Evolutionary conservation across 2,888 invertebrate species (phyloP).

Genomic region (Nemurella pictetii): DNA sequence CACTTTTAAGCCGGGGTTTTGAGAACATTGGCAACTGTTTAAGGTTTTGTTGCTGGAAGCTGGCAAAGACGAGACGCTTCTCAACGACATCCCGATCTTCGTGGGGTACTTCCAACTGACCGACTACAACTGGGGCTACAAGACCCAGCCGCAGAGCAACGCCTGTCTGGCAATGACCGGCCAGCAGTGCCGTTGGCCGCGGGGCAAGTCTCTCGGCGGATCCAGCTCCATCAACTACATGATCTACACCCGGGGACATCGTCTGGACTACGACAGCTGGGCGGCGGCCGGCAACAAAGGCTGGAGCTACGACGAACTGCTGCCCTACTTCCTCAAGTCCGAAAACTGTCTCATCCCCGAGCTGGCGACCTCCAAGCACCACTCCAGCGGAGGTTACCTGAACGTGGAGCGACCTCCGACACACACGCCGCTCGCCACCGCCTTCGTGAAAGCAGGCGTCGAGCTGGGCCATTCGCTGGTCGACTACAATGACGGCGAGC

Average conservation of each 20-base stretch:
- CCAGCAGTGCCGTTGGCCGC: constrained; percentile 67
- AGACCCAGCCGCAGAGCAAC: constrained; percentile 64
- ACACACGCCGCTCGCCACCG: constrained; percentile 60
- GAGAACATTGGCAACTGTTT: no score
- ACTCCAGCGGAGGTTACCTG: constrained; percentile 60
- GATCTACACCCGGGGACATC: constrained; percentile 80
- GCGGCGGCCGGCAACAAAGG: constrained; percentile 73
- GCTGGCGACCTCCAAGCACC: constrained; percentile 55
- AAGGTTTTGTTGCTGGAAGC: constrained; percentile 48
- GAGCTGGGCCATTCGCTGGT: constrained; percentile 56
- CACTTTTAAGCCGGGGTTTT: no score
- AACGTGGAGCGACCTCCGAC: constrained; percentile 60
- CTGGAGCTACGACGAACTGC: constrained; percentile 74
- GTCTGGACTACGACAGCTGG: constrained; percentile 81
- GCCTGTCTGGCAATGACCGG: constrained; percentile 55
- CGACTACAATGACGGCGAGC: constrained; percentile 53
- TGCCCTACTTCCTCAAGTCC: constrained; percentile 78
- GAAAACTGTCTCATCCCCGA: constrained; percentile 65
- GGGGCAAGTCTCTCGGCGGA: constrained; percentile 81
- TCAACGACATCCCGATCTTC: constrained; percentile 55
- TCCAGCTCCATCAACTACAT: constrained; percentile 83
- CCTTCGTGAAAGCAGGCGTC: constrained; percentile 64
- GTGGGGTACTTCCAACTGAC: constrained; percentile 53
- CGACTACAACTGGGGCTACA: constrained; percentile 70
- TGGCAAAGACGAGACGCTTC: constrained; percentile 54